Evolutionary conservation across 2,797 vertebrate genomes (phyloP), one percentile per base, ranked within the genome.

Genomic region (Hydrophis major): DNA sequence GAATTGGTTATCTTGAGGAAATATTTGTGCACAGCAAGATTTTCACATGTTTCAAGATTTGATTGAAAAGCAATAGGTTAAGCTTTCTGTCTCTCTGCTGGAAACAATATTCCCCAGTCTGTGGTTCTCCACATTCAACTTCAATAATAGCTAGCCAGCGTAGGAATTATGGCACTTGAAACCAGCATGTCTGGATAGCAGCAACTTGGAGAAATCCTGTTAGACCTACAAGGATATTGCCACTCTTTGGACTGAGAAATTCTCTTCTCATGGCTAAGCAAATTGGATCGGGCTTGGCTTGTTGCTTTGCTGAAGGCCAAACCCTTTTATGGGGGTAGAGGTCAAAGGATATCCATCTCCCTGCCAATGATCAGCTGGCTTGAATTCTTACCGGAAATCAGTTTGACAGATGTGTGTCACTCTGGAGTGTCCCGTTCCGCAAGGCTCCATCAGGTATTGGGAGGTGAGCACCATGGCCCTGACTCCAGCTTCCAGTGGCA

Each of bases 391-490:
- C 98, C 98, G 97, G 94, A 98, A 97, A 96, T 99, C 98, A 2
- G 98, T 97, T 18, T 98, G 97, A 97, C 98, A 98, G 97, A 98
- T 97, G 93, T 99, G 98, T 0, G 98, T 98, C 55, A 98, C 97
- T 3, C 96, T 96, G 61, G 98, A 98, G 90, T 97, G 98, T 11
- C 98, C 98, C 95, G 96, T 94, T 93, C 98, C 96, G 0, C 97
- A 96, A 2, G 98, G 98, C 93, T 99, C 98, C 2, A 98, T 98
- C 89, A 98, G 97, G 95, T 98, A 98, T 95, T 98, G 98, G 50
- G 98, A 98, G 0, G 97, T 98, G 92, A 99, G 96, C 94, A 98
- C 96, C 25, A 98, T 89, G 0, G 98, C 98, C 83, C 98, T 96
- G 69, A 98, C 98, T 0, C 98, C 98, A 0, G 97, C 97, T 92